A percentile compares a stretch with the other conserved stretches of the same genome.
These are phyloP conservation scores for Sycophaga agraensis DNA, from an alignment of 1,140 invertebrate genomes.

Conservation along the genomic window DNA sequence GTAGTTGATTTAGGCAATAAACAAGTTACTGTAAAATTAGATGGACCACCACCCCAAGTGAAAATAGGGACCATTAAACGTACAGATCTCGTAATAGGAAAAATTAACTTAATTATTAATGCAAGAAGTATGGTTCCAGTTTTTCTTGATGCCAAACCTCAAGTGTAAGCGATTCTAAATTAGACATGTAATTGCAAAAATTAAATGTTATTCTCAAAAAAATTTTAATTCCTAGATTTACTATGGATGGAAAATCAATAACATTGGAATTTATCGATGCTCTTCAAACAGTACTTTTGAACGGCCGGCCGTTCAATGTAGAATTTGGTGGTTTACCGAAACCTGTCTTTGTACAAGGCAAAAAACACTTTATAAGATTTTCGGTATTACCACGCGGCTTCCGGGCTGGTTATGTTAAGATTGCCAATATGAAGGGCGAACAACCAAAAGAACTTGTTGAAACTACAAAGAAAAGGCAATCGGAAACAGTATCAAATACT, in stretches of 20 bases:
- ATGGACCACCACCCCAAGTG: constrained; percentile 85
- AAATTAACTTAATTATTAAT: constrained; percentile 81
- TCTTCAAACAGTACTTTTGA: constrained; percentile 75
- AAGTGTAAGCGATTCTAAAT: constrained; percentile 57
- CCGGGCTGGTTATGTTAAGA: constrained; percentile 67
- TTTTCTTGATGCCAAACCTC: constrained; percentile 83
- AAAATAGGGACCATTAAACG: constrained; percentile 71
- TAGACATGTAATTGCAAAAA: background rate
- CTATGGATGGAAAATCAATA: constrained; percentile 73
- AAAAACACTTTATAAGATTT: constrained; percentile 82
- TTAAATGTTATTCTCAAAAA: background rate
- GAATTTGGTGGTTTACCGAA: constrained; percentile 92
- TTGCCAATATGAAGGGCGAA: constrained; percentile 68
- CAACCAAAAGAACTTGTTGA: constrained; percentile 44
- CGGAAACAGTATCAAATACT: constrained; percentile 6
- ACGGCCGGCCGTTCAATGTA: constrained; percentile 78
- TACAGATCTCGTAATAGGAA: constrained; percentile 77
- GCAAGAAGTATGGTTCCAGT: constrained; percentile 76
- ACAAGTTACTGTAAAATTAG: constrained; percentile 73
- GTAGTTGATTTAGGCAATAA: constrained; percentile 80
- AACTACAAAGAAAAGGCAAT: background rate
- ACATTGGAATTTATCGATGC: constrained; percentile 79
- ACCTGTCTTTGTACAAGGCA: constrained; percentile 76
- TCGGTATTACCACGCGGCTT: constrained; percentile 76
- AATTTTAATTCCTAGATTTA: constrained; percentile 57